Base-by-base conservation (phyloP, 1,140 invertebrate species). In the Pseudomyrmex sp. region DNA sequence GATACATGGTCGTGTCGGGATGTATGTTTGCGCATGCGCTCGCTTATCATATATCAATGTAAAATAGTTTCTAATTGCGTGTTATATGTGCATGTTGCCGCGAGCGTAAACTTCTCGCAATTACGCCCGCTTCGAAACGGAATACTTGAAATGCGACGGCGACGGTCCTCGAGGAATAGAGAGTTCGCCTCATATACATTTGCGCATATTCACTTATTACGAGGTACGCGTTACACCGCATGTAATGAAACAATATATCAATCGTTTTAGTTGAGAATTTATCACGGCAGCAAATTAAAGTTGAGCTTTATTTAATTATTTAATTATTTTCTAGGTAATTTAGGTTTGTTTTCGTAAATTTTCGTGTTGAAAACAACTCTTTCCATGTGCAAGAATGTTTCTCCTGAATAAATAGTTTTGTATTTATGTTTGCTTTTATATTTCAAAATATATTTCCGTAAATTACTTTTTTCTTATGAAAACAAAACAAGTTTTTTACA, bases 21-120 rank as follows among this genome's bases (percentile, higher is more conserved):
- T 76, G n/a, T 46, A 59, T 59, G 35, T 69, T 26, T n/a, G 58
- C 20, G 58, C 44, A 48, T 59, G 12, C 46, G 4, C 18, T 2
- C 20, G 44, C 46, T 59, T 59, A 59, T 59, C 44, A 35, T 35
- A 58, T 44, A 58, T 72, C 23, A 70, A 80, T 58, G 35, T 48
- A 59, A 61, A 80, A 48, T 59, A 59, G 66, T 18, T 70, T 77
- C 15, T 80, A 80, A 80, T 80, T 80, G 44, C 59, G 12, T 48
- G 35, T n/a, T 56, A 46, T 56, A 46, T 23, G 58, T n/a, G 58
- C 46, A 35, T 26, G 52, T 26, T 58, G 20, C 26, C 44, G 35
- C 35, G 35, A 7, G 35, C 66, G 35, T 72, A 72, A 80, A 80
- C 76, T 80, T 80, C 59, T 7, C n/a, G 50, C 8, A 15, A 8